A percentile compares a stretch with the other conserved stretches of the same genome.
Evolutionary conservation across 2,888 invertebrate species (phyloP).

Genomic region (Palloptera scutellata): DNA sequence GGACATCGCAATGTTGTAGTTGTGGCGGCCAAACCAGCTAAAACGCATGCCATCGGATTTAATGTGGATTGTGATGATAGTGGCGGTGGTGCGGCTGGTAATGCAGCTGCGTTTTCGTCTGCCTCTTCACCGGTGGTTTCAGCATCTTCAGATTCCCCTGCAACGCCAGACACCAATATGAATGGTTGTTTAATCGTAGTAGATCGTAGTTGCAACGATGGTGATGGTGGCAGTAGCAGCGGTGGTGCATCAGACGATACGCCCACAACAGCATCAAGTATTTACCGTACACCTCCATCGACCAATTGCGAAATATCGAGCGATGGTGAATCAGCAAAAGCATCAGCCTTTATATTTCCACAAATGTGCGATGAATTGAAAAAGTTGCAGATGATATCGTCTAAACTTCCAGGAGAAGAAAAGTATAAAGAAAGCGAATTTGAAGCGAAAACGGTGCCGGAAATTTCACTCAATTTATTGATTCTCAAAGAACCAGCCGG

Average conservation of each 20-base stretch:
- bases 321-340: not conserved
- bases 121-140: conserved; percentile 31
- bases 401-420: not conserved
- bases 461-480: not conserved
- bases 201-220: conserved; percentile 10
- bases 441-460: not conserved
- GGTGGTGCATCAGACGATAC: conserved; percentile 8
- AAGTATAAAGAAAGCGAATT: not conserved
- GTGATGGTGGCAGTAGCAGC: conserved; percentile 5
- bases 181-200: not conserved
- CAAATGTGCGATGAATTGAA: conserved; percentile 12
- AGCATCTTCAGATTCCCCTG: conserved; percentile 30
- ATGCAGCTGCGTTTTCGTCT: not conserved
- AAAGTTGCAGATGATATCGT: conserved; percentile 1
- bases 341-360: conserved; percentile 16
- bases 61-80: conserved; percentile 37
- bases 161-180: conserved; percentile 2
- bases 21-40: conserved; percentile 54
- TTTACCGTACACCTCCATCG: conserved; percentile 11
- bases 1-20: conserved; percentile 41
- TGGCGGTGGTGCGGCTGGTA: not conserved
- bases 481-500: too few species aligned
- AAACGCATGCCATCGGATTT: conserved; percentile 54
- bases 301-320: not conserved
- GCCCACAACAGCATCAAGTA: conserved; percentile 14